Evolutionary conservation across 2,888 invertebrate genomes (phyloP).

Genomic region (Apamea monoglypha): DNA sequence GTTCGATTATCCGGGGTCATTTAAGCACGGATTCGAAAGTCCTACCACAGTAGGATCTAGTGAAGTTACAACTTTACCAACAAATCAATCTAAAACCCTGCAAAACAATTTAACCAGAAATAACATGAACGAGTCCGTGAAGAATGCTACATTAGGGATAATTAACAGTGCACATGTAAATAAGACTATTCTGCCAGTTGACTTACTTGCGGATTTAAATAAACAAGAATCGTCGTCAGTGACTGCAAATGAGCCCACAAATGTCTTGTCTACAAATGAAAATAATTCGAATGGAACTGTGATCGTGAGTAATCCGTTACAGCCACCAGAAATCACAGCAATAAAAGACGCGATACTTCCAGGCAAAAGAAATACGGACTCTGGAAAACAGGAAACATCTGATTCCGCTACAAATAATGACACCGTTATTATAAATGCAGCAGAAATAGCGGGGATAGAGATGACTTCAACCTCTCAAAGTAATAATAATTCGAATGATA

Average conservation of each 20-base stretch:
- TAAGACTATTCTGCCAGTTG: neutral
- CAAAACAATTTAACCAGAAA: neutral
- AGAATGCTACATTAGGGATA: neutral
- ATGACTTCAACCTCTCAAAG: neutral
- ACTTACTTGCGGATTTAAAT: neutral
- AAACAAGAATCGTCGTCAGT: neutral
- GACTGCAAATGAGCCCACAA: neutral
- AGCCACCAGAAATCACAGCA: neutral
- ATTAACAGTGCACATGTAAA: neutral
- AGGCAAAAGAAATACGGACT: neutral
- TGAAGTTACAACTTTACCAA: neutral
- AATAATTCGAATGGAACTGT: neutral
- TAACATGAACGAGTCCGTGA: neutral
- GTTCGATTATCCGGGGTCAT: slow-evolving; percentile 4
- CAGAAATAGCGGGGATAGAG: neutral
- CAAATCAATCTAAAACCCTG: neutral
- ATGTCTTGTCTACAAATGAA: neutral
- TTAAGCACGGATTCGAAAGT: slow-evolving; percentile 13
- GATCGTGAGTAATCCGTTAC: neutral
- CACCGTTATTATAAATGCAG: neutral
- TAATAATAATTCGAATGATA: neutral
- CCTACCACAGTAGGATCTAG: neutral
- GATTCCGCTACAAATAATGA: slow-evolving; percentile 1
- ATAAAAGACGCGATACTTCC: neutral
- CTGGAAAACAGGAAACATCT: neutral